These are phyloP conservation scores for Aplidium turbinatum DNA, from an alignment of 23 tunicate species.

Conservation along the genomic window DNA sequence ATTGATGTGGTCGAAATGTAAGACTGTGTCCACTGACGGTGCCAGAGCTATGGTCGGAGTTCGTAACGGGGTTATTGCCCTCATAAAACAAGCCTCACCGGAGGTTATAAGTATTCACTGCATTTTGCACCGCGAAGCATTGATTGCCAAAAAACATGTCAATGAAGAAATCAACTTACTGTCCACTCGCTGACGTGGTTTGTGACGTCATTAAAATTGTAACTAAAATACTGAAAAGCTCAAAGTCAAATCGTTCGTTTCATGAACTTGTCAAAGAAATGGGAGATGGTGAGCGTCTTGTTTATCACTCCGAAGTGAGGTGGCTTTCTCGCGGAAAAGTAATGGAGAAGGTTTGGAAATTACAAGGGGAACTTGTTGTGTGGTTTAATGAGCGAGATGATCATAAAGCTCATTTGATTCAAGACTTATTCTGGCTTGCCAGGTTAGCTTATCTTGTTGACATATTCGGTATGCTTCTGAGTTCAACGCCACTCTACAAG, in stretches of 20 bases:
- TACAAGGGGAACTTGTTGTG: slow-evolving; percentile 63
- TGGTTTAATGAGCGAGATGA: slow-evolving; percentile 44
- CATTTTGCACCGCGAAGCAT: slow-evolving; percentile 36
- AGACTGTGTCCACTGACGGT: slow-evolving; percentile 51
- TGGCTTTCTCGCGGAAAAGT: slow-evolving; percentile 56
- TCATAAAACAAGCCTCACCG: slow-evolving; percentile 44
- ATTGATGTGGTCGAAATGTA: slow-evolving; percentile 52
- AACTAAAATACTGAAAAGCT: slow-evolving; percentile 38
- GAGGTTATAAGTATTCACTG: slow-evolving; percentile 43
- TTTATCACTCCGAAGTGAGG: slow-evolving; percentile 60
- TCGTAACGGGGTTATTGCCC: slow-evolving; percentile 45
- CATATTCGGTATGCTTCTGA: slow-evolving; percentile 62
- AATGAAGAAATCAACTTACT: slow-evolving; percentile 53
- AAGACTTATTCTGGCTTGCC: slow-evolving; percentile 68
- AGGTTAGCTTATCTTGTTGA: slow-evolving; percentile 70
- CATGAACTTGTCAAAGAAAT: slow-evolving; percentile 64
- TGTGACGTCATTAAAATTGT: slow-evolving; percentile 58
- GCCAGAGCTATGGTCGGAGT: slow-evolving; percentile 51
- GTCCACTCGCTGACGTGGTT: slow-evolving; percentile 51
- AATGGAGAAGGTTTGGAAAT: slow-evolving; percentile 55
- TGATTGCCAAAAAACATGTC: slow-evolving; percentile 56
- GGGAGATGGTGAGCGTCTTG: slow-evolving; percentile 58
- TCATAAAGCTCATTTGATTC: slow-evolving; percentile 53
- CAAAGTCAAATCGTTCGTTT: slow-evolving; percentile 58
- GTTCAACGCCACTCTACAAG: no score